Evolutionary conservation across 2,113 vertebrate genomes (phyloP).

Genomic region (Microcebus ravelobensis): DNA sequence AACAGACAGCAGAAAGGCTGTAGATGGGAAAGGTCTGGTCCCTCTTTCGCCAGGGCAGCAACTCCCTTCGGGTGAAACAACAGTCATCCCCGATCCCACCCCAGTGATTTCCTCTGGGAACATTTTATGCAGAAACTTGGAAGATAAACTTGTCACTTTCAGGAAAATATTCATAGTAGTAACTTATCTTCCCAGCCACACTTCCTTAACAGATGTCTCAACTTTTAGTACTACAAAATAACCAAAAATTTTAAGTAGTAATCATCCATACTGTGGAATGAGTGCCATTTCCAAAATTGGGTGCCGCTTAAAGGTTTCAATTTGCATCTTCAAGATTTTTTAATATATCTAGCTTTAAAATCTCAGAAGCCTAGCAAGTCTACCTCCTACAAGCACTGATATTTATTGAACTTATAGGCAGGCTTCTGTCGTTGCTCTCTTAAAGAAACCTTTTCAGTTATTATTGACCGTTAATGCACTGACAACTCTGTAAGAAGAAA

Average conservation of each 20-base stretch:
- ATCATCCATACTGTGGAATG: background rate
- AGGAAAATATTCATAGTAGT: slow-evolving; percentile 21
- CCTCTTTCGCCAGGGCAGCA: background rate
- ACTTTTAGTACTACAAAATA: background rate
- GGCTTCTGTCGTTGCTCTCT: slow-evolving; percentile 6
- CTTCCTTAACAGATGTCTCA: slow-evolving; percentile 64
- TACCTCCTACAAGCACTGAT: background rate
- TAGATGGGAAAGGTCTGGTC: background rate
- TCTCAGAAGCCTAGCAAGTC: background rate
- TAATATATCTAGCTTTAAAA: slow-evolving; percentile 35
- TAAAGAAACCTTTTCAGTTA: slow-evolving; percentile 4
- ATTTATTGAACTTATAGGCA: background rate
- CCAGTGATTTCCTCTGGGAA: slow-evolving; percentile 57
- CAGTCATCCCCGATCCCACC: background rate
- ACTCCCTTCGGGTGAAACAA: background rate
- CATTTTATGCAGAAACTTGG: slow-evolving; percentile 29
- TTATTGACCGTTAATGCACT: background rate
- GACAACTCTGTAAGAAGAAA: background rate
- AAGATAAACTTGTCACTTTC: slow-evolving; percentile 63
- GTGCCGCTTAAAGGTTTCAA: slow-evolving; percentile 30
- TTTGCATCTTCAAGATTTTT: slow-evolving; percentile 42
- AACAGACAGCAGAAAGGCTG: background rate
- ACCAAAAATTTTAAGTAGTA: background rate
- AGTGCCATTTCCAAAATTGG: slow-evolving; percentile 29
- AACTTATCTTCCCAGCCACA: slow-evolving; percentile 60